phyloP scores from a whole-genome alignment of 2,888 invertebrate genomes.

The Heliothis peltigera region DNA sequence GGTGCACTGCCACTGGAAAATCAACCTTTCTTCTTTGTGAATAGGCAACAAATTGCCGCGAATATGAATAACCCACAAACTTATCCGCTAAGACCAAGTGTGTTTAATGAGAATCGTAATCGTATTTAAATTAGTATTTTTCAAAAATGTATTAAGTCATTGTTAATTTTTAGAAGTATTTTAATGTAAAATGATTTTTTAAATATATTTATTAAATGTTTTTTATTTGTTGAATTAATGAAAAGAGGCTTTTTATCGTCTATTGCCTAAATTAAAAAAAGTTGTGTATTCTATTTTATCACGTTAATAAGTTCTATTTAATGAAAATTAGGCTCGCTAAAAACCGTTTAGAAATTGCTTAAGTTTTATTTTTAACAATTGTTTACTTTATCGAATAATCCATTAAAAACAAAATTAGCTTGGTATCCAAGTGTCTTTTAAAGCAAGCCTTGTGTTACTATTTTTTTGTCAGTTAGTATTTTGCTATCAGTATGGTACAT shows the following conservation, averaged over 20 bases:
- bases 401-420: background rate
- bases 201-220: background rate
- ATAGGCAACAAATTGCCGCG: constrained; percentile 67
- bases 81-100: constrained; percentile 52
- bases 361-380: too few species aligned
- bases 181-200: background rate
- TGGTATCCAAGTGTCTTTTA: background rate
- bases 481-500: background rate
- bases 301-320: too few species aligned
- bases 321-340: too few species aligned
- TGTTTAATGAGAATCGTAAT: constrained; percentile 47
- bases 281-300: too few species aligned
- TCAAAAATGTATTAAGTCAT: background rate
- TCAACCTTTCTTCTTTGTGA: constrained; percentile 54
- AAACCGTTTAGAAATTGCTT: too few species aligned
- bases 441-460: background rate
- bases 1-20: constrained; percentile 57
- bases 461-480: too few species aligned
- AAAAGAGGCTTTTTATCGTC: too few species aligned
- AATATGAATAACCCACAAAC: constrained; percentile 49
- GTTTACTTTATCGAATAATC: too few species aligned
- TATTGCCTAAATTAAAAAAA: too few species aligned
- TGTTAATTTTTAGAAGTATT: background rate
- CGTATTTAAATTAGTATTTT: constrained; percentile 6
- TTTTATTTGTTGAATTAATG: background rate